Evolutionary conservation across 2,797 vertebrate species (phyloP).

Genomic region (Sebastes kiyomatsui): DNA sequence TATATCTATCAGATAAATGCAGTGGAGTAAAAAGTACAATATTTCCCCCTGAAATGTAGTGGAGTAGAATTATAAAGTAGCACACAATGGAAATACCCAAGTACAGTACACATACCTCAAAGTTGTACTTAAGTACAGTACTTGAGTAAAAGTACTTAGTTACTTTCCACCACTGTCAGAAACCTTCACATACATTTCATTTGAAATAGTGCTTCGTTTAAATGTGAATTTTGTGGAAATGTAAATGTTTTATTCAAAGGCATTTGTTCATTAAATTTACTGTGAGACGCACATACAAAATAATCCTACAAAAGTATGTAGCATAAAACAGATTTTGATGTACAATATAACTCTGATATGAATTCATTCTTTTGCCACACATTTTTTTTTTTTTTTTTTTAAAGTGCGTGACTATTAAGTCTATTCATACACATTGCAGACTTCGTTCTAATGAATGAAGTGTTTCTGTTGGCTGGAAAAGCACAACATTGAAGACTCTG

Average conservation of each 20-base stretch:
- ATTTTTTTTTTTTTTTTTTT: background rate
- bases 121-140: too few relatives aligned
- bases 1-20: too few relatives aligned
- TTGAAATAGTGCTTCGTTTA: conserved; percentile 15
- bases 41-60: too few relatives aligned
- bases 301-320: conserved; percentile 45
- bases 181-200: background rate
- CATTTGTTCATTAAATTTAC: conserved; percentile 34
- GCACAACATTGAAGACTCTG: conserved; percentile 15
- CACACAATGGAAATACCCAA: too few relatives aligned
- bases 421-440: background rate
- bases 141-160: too few relatives aligned
- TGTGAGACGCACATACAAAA: conserved; percentile 34
- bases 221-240: conserved; percentile 47
- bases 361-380: background rate
- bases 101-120: too few relatives aligned
- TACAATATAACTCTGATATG: conserved; percentile 28
- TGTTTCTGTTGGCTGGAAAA: conserved; percentile 24
- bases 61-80: too few relatives aligned
- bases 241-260: conserved; percentile 38
- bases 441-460: background rate
- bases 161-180: background rate
- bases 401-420: background rate
- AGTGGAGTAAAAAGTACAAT: too few relatives aligned
- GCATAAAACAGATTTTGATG: conserved; percentile 41